A percentile compares a stretch with the other conserved stretches of the same genome.
Evolutionary conservation across 2,113 vertebrate species (phyloP).

Genomic region (Tympanuchus pallidicinctus): DNA sequence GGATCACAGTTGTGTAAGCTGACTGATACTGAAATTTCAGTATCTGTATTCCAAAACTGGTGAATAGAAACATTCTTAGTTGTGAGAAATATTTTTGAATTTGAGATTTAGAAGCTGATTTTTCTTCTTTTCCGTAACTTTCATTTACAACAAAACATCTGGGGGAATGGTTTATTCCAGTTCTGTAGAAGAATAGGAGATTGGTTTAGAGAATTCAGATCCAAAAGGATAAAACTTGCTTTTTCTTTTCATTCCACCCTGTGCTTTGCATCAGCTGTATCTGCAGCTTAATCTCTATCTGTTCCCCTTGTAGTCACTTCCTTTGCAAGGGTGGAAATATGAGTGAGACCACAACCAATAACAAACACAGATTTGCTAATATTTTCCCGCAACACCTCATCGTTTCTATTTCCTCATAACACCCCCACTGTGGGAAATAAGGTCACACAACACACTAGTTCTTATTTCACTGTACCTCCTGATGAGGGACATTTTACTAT

Average conservation of each 20-base stretch:
- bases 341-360: conserved; percentile 36
- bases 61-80: not conserved
- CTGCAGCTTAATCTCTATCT: not conserved
- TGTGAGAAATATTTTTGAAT: not conserved
- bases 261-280: not conserved
- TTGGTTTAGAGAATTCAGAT: not conserved
- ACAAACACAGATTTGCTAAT: conserved; percentile 44
- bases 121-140: not conserved
- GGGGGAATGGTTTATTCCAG: not conserved
- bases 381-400: conserved; percentile 51
- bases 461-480: conserved; percentile 65
- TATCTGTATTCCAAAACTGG: not conserved
- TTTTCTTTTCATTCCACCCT: not conserved
- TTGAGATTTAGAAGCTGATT: not conserved
- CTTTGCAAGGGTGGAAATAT: conserved; percentile 26
- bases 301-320: not conserved
- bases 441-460: conserved; percentile 51
- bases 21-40: not conserved
- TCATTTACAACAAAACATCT: not conserved
- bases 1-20: not conserved
- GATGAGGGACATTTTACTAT: conserved; percentile 70
- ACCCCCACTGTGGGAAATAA: conserved; percentile 67
- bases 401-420: conserved; percentile 10
- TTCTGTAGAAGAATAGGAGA: not conserved
- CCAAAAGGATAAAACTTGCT: not conserved